Base-by-base conservation (phyloP, 1,140 invertebrate genomes). In the Nasonia longicornis region DNA sequence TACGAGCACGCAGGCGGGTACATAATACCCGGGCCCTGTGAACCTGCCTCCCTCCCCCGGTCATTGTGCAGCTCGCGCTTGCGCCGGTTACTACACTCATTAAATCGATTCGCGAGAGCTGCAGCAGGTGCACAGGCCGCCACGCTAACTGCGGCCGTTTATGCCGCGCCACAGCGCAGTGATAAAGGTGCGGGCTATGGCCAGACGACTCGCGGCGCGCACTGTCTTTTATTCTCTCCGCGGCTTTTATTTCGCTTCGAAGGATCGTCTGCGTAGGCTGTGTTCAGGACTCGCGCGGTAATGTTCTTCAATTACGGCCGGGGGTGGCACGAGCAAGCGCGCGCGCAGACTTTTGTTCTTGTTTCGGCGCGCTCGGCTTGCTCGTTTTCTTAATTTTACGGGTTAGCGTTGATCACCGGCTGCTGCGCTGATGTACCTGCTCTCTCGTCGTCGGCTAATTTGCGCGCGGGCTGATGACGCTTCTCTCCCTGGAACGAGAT, bases 71-170 rank as follows among this genome's bases (percentile, higher is more conserved):
- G 52, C 52, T 58, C 20, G 52, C 52, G 20, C 14, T n/a, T 20
- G 52, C 52, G 20, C 14, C 20, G 14, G 38, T 67, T 84, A 85
- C 83, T 79, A 82, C 82, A 80, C 83, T 85, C 84, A 85, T 85
- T 86, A 85, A 84, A 85, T 85, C 85, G 83, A 85, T 86, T 85
- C 83, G 66, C 26, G 67, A 85, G 31, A 35, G 31, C 31, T 35
- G 83, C 81, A 83, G 84, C 85, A 85, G 83, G 83, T 85, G 83
- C 82, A 78, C 82, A 6, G 42, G 0, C 38, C 35, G 35, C 16
- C 3, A 3, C 52, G 52, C 52, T 58, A 58, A 58, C 52, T 58
- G 52, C 52, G 38, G 20, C 29, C 73, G 64, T 42, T 66, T 76
- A 75, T 35, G 29, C 22, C 31, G 4, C 35, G 29, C 20, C 3